Evolutionary conservation across 2,888 invertebrate genomes (phyloP), one percentile per base, ranked within the genome.

Genomic region (Fragum fragum): DNA sequence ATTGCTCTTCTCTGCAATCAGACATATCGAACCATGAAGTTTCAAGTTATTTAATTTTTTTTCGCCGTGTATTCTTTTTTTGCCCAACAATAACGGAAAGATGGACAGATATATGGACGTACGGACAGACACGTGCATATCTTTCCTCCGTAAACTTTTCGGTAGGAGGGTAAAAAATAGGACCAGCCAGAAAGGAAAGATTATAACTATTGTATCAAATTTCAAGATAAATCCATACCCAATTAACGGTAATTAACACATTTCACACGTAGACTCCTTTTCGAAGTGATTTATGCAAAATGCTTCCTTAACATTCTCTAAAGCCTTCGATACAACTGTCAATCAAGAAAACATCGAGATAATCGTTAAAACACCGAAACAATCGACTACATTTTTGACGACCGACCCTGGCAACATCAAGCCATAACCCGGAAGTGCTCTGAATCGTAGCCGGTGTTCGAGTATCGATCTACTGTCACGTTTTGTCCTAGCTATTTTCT

Each of bases 401-500:
- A 29, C 6, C 32, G 32, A 29, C 28, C 61, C 61, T 61, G 61
- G 61, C 61, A 61, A 61, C 61, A 32, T 29, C 61, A 61, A 61
- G 61, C 61, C 32, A 61, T 32, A 61, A 61, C 61, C 61, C 61
- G 61, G 61, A 61, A 61, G 61, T n/a, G 29, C n/a, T 18, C 14
- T 16, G n/a, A 14, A n/a, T 9, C 32, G 3, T 36, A 9, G 5
- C 29, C 29, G 61, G 61, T 61, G 61, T 61, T 28, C 0, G 18
- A n/a, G 32, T 61, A 61, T 9, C 3, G 23, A 57, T 14, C 2
- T 21, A 57, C 26, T 14, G 23, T 23, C 3, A 7, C 3, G 7
- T 23, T 23, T 9, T 23, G 57, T 57, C 47, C 47, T 14, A 18
- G 2, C 5, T 47, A n/a, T 3, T 47, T 47, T 47, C n/a, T 6